phyloP scores from a whole-genome alignment of 2,797 vertebrate genomes.

The Sebastes taczanowskii region DNA sequence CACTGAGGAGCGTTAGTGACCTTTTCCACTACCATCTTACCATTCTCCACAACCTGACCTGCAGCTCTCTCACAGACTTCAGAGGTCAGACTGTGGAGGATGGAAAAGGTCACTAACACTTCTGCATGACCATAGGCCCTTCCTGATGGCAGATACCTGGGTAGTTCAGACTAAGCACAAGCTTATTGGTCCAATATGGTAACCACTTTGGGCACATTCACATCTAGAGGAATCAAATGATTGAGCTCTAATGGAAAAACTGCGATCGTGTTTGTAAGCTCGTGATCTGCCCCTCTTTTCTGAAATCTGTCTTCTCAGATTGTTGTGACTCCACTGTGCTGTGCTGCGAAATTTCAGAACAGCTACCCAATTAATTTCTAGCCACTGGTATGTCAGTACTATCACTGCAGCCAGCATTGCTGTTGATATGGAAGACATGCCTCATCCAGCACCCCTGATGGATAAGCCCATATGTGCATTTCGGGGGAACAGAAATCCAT shows the following conservation, averaged over 20 bases:
- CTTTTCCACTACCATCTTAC: no score
- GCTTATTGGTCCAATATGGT: neutral
- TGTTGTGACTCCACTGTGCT: constrained; percentile 24
- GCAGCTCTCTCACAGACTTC: neutral
- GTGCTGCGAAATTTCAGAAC: constrained; percentile 43
- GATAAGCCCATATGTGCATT: constrained; percentile 25
- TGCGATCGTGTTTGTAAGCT: constrained; percentile 7
- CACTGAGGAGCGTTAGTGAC: no score
- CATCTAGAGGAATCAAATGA: constrained; percentile 5
- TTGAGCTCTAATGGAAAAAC: neutral
- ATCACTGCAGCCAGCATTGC: constrained; percentile 13
- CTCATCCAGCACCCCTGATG: constrained; percentile 11
- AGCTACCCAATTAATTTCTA: constrained; percentile 45
- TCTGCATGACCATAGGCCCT: neutral
- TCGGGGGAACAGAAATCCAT: constrained; percentile 30
- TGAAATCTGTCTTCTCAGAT: neutral
- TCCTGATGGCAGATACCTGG: neutral
- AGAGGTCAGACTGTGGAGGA: neutral
- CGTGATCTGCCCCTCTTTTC: constrained; percentile 14
- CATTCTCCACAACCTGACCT: neutral
- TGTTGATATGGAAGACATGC: constrained; percentile 35
- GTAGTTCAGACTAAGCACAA: neutral
- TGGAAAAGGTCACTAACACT: neutral
- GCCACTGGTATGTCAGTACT: constrained; percentile 36
- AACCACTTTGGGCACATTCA: neutral